phyloP scores from a whole-genome alignment of 2,888 invertebrate species.

The Patella ulyssiponensis region DNA sequence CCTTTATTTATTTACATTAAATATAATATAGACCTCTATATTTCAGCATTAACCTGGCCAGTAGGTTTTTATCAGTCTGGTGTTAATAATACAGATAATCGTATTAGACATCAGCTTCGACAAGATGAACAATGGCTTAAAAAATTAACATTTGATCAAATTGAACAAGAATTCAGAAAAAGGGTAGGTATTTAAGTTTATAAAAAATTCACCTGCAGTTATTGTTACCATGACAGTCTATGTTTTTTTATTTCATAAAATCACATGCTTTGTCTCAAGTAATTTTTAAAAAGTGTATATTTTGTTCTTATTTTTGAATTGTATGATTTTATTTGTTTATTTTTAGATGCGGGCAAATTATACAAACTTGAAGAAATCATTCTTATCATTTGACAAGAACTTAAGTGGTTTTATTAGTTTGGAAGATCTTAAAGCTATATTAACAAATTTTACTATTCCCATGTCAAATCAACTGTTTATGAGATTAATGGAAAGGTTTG shows the following conservation, averaged over 20 bases:
- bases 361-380: conserved; percentile 64
- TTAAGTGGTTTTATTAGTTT: conserved; percentile 65
- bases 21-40: not conserved
- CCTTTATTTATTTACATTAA: not conserved
- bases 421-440: conserved; percentile 64
- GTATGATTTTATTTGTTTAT: not conserved
- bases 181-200: conserved; percentile 47
- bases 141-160: conserved; percentile 60
- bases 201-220: not conserved
- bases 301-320: too few relatives aligned
- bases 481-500: conserved; percentile 69
- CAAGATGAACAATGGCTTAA: conserved; percentile 53
- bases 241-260: too few relatives aligned
- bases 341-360: conserved; percentile 66
- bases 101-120: conserved; percentile 42
- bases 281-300: too few relatives aligned
- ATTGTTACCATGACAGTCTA: too few relatives aligned
- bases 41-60: conserved; percentile 57
- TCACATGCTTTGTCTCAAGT: too few relatives aligned
- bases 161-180: conserved; percentile 65
- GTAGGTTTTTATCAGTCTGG: conserved; percentile 38
- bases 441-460: conserved; percentile 66
- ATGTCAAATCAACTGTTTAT: conserved; percentile 68
- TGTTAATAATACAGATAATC: conserved; percentile 35
- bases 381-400: conserved; percentile 64